These are phyloP conservation scores for Alexandromys fortis DNA, from an alignment of 2,113 vertebrate species.

Conservation along the genomic window DNA sequence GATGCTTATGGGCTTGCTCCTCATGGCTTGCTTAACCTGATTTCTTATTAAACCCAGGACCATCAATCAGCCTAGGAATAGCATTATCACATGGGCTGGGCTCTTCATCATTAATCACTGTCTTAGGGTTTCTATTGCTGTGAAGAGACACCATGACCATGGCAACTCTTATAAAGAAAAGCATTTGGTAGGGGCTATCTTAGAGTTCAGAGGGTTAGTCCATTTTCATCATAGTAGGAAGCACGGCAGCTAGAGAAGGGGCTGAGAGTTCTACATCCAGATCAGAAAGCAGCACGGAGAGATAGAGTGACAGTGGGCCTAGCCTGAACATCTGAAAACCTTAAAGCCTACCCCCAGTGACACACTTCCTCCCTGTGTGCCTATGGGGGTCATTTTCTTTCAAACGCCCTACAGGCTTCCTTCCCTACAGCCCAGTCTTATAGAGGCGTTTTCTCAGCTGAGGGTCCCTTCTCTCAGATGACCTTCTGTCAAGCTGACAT, in stretches of 20 bases:
- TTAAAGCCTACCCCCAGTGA: background rate
- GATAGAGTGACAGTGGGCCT: background rate
- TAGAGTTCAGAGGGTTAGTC: background rate
- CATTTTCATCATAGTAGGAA: background rate
- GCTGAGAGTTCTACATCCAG: background rate
- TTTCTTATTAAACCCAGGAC: background rate
- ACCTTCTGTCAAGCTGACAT: background rate
- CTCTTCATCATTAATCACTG: background rate
- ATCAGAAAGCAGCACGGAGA: background rate
- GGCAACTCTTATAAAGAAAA: background rate
- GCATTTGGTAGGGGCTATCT: background rate
- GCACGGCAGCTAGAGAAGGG: background rate
- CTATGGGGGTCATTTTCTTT: background rate
- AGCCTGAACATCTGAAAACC: background rate
- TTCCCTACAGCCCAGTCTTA: background rate
- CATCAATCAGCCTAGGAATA: background rate
- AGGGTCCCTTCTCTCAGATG: background rate
- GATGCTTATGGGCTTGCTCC: background rate
- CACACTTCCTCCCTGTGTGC: background rate
- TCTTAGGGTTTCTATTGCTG: background rate
- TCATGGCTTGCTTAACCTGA: background rate
- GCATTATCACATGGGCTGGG: no score
- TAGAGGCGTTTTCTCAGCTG: background rate
- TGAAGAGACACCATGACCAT: background rate
- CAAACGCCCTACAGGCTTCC: background rate